A percentile compares a stretch with the other conserved stretches of the same genome.
phyloP scores from a whole-genome alignment of 2,888 invertebrate genomes.

The Drosophila recens region DNA sequence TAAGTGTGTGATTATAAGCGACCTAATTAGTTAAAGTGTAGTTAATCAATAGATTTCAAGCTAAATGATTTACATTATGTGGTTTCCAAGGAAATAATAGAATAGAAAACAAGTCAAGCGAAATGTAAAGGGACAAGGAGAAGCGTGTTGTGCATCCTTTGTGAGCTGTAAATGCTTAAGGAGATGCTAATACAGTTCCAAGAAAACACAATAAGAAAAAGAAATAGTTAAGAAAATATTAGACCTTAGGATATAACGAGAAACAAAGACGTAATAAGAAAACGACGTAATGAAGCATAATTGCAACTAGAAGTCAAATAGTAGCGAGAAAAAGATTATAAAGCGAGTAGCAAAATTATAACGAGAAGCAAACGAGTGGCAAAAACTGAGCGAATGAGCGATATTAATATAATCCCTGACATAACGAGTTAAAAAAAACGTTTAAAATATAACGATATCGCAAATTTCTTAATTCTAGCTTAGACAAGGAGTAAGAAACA shows the following conservation, averaged over 20 bases:
- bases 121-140: neutral
- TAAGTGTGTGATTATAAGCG: neutral
- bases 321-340: neutral
- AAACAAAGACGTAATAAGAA: neutral
- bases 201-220: neutral
- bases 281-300: neutral
- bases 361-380: neutral
- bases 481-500: neutral
- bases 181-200: neutral
- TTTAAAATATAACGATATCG: neutral
- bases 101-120: neutral
- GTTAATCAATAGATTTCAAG: constrained; percentile 1
- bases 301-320: neutral
- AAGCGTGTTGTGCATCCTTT: neutral
- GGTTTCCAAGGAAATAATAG: neutral
- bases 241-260: too few species aligned
- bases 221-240: too few species aligned
- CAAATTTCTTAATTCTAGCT: neutral
- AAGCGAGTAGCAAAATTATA: neutral
- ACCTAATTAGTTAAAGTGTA: constrained; percentile 7
- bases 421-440: too few species aligned
- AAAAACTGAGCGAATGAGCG: too few species aligned
- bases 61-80: constrained; percentile 1
- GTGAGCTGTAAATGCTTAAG: neutral
- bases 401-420: too few species aligned